A percentile compares a stretch with the other conserved stretches of the same genome.
Conservation (phyloP, 2,888 invertebrate species). For the Pandemis heparana region DNA sequence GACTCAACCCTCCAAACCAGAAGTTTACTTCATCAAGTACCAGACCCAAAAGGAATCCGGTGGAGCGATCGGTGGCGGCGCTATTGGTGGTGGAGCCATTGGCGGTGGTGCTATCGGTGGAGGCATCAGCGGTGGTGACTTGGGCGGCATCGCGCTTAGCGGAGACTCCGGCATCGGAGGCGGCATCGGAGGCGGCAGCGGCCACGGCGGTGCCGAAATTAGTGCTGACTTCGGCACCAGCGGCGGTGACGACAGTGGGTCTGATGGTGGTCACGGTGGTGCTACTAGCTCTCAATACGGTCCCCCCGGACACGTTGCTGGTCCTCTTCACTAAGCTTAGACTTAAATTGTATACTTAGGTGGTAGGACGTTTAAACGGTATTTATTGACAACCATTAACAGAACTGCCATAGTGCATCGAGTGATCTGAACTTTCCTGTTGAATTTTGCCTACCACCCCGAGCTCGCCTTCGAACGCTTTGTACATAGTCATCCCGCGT, state of each 20-base stretch:
- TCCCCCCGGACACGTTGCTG: constrained; percentile 81
- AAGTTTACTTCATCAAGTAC: constrained; percentile 96
- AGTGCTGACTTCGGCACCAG: constrained; percentile 69
- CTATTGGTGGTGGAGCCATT: constrained; percentile 67
- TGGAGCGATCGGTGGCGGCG: constrained; percentile 74
- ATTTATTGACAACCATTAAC: constrained; percentile 59
- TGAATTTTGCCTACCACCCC: constrained; percentile 51
- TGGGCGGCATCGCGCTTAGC: constrained; percentile 55
- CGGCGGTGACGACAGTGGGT: constrained; percentile 61
- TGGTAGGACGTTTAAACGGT: constrained; percentile 64
- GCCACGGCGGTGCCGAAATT: constrained; percentile 68
- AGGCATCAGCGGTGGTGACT: constrained; percentile 57
- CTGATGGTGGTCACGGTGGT: constrained; percentile 65
- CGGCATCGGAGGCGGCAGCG: constrained; percentile 56
- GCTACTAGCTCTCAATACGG: constrained; percentile 83
- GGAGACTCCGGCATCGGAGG: constrained; percentile 59
- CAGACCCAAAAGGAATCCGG: constrained; percentile 87
- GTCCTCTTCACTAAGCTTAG: constrained; percentile 76
- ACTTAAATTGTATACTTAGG: constrained; percentile 50
- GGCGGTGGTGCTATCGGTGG: constrained; percentile 60
- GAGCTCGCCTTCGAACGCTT: constrained; percentile 62
- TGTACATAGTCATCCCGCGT: constrained; percentile 77
- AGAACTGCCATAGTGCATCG: constrained; percentile 5
- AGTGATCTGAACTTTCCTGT: not conserved
- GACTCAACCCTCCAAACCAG: constrained; percentile 94